phyloP scores from a whole-genome alignment of 1,140 invertebrate genomes.

The Calephelis virginiensis region DNA sequence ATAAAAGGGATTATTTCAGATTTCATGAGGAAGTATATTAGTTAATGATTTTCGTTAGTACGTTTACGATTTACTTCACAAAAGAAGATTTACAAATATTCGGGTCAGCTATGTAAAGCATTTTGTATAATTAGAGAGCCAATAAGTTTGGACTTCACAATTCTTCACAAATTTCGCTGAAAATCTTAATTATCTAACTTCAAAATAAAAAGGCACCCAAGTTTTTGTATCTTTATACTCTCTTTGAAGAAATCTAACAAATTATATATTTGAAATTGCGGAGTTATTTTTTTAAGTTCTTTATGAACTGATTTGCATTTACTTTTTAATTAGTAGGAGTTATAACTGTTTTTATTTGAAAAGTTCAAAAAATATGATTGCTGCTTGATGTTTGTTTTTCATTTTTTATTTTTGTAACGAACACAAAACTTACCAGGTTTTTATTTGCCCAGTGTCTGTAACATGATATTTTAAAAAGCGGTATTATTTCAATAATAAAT shows the following conservation, averaged over 20 bases:
- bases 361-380: slow-evolving; percentile 1
- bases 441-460: not conserved
- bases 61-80: not conserved
- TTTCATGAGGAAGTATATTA: not conserved
- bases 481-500: too few relatives aligned
- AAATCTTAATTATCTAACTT: slow-evolving; percentile 25
- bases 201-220: slow-evolving; percentile 24
- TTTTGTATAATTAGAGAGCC: slow-evolving; percentile 19
- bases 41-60: not conserved
- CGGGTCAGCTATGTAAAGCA: slow-evolving; percentile 16
- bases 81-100: slow-evolving; percentile 19
- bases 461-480: too few relatives aligned
- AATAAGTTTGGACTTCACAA: slow-evolving; percentile 17
- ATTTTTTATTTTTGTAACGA: not conserved
- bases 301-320: slow-evolving; percentile 19
- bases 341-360: slow-evolving; percentile 21
- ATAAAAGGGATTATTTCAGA: too few relatives aligned
- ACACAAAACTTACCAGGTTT: not conserved
- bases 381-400: not conserved
- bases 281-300: slow-evolving; percentile 16
- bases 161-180: slow-evolving; percentile 15
- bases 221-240: slow-evolving; percentile 18
- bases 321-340: slow-evolving; percentile 11
- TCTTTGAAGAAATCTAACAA: slow-evolving; percentile 14
- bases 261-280: slow-evolving; percentile 17